Evolutionary conservation across 2,888 invertebrate genomes (phyloP).

Genomic region (Steinernema carpocapsae): DNA sequence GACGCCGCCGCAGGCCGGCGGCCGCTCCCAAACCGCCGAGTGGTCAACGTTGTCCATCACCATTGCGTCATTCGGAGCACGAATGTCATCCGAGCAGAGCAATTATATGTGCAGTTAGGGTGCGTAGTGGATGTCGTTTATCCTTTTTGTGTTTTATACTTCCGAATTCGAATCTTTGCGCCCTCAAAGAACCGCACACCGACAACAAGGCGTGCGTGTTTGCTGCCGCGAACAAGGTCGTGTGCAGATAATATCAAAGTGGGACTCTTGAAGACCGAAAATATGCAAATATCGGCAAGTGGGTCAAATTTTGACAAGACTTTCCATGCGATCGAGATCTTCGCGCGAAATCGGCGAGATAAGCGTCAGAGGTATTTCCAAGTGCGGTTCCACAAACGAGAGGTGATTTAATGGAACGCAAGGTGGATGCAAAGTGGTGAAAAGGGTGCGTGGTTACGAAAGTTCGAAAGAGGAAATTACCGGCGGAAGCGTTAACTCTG

Average conservation of each 20-base stretch:
- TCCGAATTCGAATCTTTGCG: neutral
- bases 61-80: constrained; percentile 15
- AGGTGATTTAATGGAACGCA: no score
- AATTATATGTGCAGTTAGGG: constrained; percentile 13
- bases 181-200: constrained; percentile 11
- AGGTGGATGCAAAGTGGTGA: neutral
- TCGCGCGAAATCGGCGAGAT: constrained; percentile 2
- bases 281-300: constrained; percentile 31
- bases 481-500: no score
- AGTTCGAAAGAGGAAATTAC: no score
- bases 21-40: neutral
- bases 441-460: no score
- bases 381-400: no score
- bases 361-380: neutral
- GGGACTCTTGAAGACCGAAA: constrained; percentile 29
- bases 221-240: constrained; percentile 15
- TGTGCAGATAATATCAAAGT: constrained; percentile 12
- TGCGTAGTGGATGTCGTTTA: neutral
- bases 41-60: constrained; percentile 1
- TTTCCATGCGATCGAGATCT: constrained; percentile 11
- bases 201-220: neutral
- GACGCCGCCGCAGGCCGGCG: neutral
- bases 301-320: constrained; percentile 33
- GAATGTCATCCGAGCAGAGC: neutral
- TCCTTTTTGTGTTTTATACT: constrained; percentile 3